These are phyloP conservation scores for Paradisaea rubra DNA, from an alignment of 2,113 vertebrate genomes.

Conservation along the genomic window DNA sequence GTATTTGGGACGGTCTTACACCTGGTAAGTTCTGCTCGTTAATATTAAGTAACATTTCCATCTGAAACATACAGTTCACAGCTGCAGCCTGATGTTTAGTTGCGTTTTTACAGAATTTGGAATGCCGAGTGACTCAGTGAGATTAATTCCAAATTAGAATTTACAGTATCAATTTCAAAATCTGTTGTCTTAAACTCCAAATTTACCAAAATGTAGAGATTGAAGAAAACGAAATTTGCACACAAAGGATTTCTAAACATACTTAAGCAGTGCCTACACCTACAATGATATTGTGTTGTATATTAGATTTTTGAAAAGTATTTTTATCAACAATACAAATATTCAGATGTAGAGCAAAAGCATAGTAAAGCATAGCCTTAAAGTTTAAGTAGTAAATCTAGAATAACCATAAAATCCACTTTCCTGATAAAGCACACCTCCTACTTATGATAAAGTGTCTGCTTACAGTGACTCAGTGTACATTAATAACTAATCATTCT, in stretches of 20 bases:
- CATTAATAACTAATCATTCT: neutral
- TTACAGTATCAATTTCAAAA: neutral
- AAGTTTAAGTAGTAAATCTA: constrained; percentile 9
- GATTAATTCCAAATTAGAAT: neutral
- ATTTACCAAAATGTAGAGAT: constrained; percentile 54
- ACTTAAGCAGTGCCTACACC: constrained; percentile 84
- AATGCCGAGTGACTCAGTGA: constrained; percentile 3
- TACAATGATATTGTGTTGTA: constrained; percentile 59
- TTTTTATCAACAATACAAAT: constrained; percentile 48
- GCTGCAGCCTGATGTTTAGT: neutral
- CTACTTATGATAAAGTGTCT: neutral
- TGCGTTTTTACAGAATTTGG: neutral
- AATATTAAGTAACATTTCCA: constrained; percentile 27
- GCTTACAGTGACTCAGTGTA: constrained; percentile 12
- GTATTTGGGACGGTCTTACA: constrained; percentile 24
- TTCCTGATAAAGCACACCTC: constrained; percentile 58
- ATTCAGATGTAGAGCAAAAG: constrained; percentile 30
- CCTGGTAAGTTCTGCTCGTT: constrained; percentile 66
- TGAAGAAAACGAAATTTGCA: constrained; percentile 59
- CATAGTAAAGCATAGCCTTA: constrained; percentile 51
- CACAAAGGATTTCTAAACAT: constrained; percentile 58
- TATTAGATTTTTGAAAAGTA: constrained; percentile 46
- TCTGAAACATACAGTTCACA: neutral
- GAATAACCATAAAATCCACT: neutral
- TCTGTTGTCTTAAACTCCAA: neutral